phyloP scores from a whole-genome alignment of 1,140 invertebrate species.

The Lutraria rhynchaena region DNA sequence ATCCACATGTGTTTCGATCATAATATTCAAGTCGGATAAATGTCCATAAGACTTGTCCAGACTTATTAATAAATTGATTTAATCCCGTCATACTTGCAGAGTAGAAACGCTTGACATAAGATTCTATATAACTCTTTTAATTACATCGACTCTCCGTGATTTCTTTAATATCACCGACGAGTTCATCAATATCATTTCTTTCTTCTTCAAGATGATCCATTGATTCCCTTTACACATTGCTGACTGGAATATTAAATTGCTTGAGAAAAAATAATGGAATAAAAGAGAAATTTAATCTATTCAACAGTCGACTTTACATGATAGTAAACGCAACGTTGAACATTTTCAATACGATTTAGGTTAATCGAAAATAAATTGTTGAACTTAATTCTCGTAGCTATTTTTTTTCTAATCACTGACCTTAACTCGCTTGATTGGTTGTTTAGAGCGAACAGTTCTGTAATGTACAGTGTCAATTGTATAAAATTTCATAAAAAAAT shows the following conservation, averaged over 20 bases:
- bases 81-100: too few species aligned
- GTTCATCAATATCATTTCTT: slow-evolving; percentile 10
- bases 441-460: background rate
- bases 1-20: background rate
- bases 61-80: too few species aligned
- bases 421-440: slow-evolving; percentile 7
- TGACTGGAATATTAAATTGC: too few species aligned
- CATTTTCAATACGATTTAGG: slow-evolving; percentile 17
- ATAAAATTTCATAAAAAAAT: slow-evolving; percentile 8
- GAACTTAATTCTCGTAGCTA: background rate
- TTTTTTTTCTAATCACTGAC: background rate
- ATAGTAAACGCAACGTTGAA: slow-evolving; percentile 5
- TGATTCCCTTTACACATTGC: too few species aligned
- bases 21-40: too few species aligned
- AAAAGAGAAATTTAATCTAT: too few species aligned
- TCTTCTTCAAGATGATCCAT: background rate
- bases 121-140: too few species aligned
- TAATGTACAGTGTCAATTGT: slow-evolving; percentile 17
- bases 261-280: too few species aligned
- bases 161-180: too few species aligned
- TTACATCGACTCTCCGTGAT: too few species aligned
- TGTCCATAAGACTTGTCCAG: too few species aligned
- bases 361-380: background rate
- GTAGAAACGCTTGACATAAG: too few species aligned
- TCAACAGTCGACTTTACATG: background rate